Evolutionary conservation across 2,888 invertebrate genomes (phyloP).

Genomic region (Thymelicus acteon): DNA sequence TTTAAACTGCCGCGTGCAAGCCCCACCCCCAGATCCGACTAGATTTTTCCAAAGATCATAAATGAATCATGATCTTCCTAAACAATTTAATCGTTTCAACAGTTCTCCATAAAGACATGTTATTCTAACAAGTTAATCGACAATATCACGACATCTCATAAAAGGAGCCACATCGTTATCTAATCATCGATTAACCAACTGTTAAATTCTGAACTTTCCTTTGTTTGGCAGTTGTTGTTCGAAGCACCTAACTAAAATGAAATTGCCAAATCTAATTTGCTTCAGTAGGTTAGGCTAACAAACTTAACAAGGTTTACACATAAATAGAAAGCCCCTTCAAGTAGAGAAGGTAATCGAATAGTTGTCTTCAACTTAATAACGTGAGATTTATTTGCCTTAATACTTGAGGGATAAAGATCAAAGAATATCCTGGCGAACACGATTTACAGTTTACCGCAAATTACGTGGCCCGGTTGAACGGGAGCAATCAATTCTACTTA

Average conservation of each 20-base stretch:
- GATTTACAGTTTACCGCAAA: conserved; percentile 32
- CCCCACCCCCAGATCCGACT: too few species aligned
- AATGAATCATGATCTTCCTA: too few species aligned
- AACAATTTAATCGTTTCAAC: too few species aligned
- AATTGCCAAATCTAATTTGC: conserved; percentile 11
- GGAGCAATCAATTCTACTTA: conserved; percentile 33
- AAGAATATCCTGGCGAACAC: conserved; percentile 21
- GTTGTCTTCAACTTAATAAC: neutral
- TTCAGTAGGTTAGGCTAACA: conserved; percentile 1
- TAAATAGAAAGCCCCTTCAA: neutral
- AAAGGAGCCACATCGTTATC: neutral
- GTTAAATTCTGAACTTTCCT: neutral
- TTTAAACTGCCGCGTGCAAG: too few species aligned
- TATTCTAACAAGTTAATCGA: too few species aligned
- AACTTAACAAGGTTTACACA: neutral
- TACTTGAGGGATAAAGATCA: conserved; percentile 20
- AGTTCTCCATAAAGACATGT: too few species aligned
- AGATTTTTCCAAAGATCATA: too few species aligned
- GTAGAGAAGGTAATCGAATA: conserved; percentile 1
- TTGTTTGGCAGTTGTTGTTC: neutral
- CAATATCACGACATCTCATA: too few species aligned
- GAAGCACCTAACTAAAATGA: neutral
- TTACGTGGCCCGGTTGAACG: conserved; percentile 20
- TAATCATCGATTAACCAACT: neutral
- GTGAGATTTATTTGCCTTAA: conserved; percentile 18